Evolutionary conservation across 2,113 vertebrate genomes (phyloP), one percentile per base, ranked within the genome.

Genomic region (Pterocles orientalis): DNA sequence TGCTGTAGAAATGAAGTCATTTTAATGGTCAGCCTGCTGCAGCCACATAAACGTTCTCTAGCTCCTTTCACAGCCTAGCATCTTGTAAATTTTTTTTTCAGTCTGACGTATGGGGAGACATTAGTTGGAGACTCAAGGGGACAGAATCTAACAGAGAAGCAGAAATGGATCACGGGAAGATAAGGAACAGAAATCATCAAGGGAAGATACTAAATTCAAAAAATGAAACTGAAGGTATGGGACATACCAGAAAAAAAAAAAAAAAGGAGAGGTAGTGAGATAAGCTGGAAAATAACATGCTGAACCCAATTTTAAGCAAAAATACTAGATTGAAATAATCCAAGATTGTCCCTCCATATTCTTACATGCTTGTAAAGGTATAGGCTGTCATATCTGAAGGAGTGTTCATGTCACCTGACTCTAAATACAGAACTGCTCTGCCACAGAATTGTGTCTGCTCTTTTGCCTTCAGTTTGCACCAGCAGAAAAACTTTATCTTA

Each of bases 21-120:
- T 95, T 96, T 96, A 97, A 97, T 85, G 97, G 97, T 95, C 91
- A 96, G 77, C 56, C 79, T 68, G 66, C 86, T 93, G 82, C 80
- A 86, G 61, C 50, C 26, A 94, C 70, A 78, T 89, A 82, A 71
- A 89, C 81, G 91, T 92, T 88, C 84, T 86, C 28, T 6, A 87
- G 68, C 47, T 88, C 85, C 75, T 84, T 96, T 94, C 78, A 34
- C 79, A 82, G 86, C 76, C 69, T 7, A 60, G 61, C 36, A 66
- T 94, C 51, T 70, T 76, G 75, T 78, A 86, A n/a, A 36, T 71
- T 71, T 72, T 33, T 41, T 85, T 81, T 94, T 83, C 50, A 86
- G 75, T 95, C 76, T 96, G 84, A 79, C 76, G 68, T 71, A 81
- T 29, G 26, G 73, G 70, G 62, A 92, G 70, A 69, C 71, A 75